Base-by-base conservation (phyloP, 2,888 invertebrate genomes). In the Trissolcus brochymenae region DNA sequence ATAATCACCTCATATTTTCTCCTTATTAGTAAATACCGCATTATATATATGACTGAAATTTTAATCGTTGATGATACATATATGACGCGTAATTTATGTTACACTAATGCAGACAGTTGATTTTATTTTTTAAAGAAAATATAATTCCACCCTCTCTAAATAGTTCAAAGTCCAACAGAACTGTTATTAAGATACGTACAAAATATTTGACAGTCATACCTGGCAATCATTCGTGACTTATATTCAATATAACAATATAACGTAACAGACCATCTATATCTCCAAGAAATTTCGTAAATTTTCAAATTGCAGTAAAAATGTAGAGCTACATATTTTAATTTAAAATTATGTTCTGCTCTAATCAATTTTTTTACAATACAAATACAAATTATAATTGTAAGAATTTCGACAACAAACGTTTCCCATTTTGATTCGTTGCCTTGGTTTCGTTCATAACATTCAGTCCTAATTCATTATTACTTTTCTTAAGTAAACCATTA, bases 1-100 rank as follows among this genome's bases (percentile, higher is more conserved):
- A 85, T 85, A 84, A 81, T 83, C 79, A 82, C 84, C 81, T 80
- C 82, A 59, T 56, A 56, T 41, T 29, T 43, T 21, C 14, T 11
- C 19, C 11, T 55, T 35, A 51, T 17, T 49, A 49, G 16, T 59
- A 68, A 61, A 54, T 46, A 55, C 21, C 54, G 46, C 50, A 61
- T 54, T 7, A n/a, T 46, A 40, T 46, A 40, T 57, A 68, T 43
- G 68, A 70, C 60, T 70, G 13, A 46, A 61, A 55, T 61, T 53
- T 55, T 46, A 68, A 55, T 41, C 43, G 46, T 68, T 43, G 21
- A 41, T 43, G 49, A 21, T 70, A 25, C 61, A 55, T 61, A 54
- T 41, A 50, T 54, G 16, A 46, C 16, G 35, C 4, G 16, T 46
- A 46, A 46, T 7, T 40, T 29, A 50, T 51, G 51, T 61, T 61